These are phyloP conservation scores for Acanthosepion lycidas DNA, from an alignment of 2,888 invertebrate genomes.

Conservation along the genomic window DNA sequence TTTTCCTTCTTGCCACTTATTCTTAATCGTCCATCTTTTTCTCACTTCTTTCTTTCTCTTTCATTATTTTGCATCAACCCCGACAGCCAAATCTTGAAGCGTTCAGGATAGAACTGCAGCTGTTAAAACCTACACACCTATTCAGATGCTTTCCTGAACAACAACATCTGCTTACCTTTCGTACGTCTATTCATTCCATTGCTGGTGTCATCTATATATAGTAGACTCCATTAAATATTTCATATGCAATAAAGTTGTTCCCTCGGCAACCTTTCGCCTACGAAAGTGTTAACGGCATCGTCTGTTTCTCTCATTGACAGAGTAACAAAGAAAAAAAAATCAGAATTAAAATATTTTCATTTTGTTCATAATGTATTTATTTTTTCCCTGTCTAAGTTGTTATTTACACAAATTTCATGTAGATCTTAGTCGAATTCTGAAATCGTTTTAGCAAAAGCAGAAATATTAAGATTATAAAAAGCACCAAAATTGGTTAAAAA, in stretches of 20 bases:
- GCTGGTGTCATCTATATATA: background rate
- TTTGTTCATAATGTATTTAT: background rate
- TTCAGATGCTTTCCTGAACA: background rate
- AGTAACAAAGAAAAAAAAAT: background rate
- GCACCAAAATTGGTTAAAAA: too few relatives aligned
- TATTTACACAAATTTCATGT: too few relatives aligned
- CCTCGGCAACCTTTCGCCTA: background rate
- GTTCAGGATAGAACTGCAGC: background rate
- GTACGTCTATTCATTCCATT: background rate
- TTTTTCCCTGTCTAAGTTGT: background rate
- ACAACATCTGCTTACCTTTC: background rate
- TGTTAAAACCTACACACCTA: background rate
- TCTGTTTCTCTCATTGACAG: background rate
- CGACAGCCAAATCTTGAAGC: background rate
- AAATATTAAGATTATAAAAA: too few relatives aligned
- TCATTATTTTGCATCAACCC: background rate
- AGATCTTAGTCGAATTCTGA: too few relatives aligned
- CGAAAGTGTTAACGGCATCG: background rate
- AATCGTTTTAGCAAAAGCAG: too few relatives aligned
- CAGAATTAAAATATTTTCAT: background rate
- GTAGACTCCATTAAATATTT: slow-evolving; percentile 33
- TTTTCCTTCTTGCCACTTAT: background rate
- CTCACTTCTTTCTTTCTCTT: background rate
- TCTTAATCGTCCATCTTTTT: too few relatives aligned
- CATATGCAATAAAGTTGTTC: background rate